phyloP scores from a whole-genome alignment of 2,113 vertebrate genomes.

The Paradoxurus hermaphroditus region DNA sequence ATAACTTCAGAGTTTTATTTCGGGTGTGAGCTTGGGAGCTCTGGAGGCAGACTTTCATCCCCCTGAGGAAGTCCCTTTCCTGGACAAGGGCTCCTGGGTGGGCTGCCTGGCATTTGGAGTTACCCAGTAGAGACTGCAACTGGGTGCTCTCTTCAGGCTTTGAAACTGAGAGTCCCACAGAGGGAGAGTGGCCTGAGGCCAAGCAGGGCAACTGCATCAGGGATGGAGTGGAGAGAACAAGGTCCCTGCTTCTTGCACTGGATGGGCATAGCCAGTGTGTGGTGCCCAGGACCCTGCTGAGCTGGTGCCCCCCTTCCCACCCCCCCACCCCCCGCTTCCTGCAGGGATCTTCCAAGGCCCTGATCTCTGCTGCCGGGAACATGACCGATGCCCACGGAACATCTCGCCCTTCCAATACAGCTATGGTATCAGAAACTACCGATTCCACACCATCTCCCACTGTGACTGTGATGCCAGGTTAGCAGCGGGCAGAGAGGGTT shows the following conservation, averaged over 20 bases:
- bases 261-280: neutral
- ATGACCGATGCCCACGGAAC: slow-evolving; percentile 88
- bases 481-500: neutral
- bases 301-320: neutral
- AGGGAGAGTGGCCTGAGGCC: neutral
- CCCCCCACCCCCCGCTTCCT: neutral
- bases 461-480: slow-evolving; percentile 92
- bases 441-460: slow-evolving; percentile 92
- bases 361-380: slow-evolving; percentile 91
- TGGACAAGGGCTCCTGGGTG: neutral
- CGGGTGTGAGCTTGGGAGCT: neutral
- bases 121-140: neutral
- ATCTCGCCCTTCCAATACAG: slow-evolving; percentile 86
- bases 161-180: neutral
- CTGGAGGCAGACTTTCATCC: neutral
- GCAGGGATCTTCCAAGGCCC: slow-evolving; percentile 88
- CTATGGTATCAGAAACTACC: slow-evolving; percentile 90
- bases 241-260: neutral
- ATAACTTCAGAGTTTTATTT: neutral
- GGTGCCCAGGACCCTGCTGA: neutral
- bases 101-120: neutral
- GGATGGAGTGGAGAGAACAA: neutral
- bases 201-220: neutral
- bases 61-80: neutral
- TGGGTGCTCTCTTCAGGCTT: neutral